Conservation (phyloP, 2,113 vertebrate genomes). For the Nansenia antarctica region DNA sequence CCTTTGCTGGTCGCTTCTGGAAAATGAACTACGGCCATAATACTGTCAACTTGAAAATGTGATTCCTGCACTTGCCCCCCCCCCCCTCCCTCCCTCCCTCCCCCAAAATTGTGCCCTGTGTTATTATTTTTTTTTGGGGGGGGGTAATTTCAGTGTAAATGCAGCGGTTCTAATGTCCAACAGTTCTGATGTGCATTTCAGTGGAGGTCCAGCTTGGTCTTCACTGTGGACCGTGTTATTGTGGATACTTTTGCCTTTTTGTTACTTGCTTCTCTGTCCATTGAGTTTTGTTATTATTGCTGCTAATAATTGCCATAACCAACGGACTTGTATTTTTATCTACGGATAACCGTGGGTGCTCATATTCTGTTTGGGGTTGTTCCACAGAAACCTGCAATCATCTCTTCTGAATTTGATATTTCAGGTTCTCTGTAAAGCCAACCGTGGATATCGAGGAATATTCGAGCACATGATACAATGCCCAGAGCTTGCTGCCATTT, state of each 20-base stretch:
- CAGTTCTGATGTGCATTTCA: too few species aligned
- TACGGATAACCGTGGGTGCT: conserved; percentile 38
- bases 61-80: conserved; percentile 58
- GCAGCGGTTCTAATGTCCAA: too few species aligned
- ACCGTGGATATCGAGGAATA: conserved; percentile 22
- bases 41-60: conserved; percentile 41
- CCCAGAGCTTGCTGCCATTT: conserved; percentile 54
- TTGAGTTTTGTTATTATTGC: conserved; percentile 55
- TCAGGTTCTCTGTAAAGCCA: conserved; percentile 10
- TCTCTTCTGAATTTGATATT: background rate
- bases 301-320: conserved; percentile 64
- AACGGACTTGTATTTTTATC: conserved; percentile 45
- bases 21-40: conserved; percentile 55
- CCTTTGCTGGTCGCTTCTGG: conserved; percentile 13
- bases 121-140: conserved; percentile 29
- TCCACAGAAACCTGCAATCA: conserved; percentile 3
- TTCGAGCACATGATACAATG: conserved; percentile 56
- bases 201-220: too few species aligned
- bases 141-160: background rate
- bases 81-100: background rate
- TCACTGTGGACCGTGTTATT: too few species aligned
- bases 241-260: conserved; percentile 45
- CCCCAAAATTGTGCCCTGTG: conserved; percentile 41
- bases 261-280: conserved; percentile 40
- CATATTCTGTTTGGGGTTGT: conserved; percentile 23